Base-by-base conservation (phyloP, 2,888 invertebrate species). In the Hedya salicella region DNA sequence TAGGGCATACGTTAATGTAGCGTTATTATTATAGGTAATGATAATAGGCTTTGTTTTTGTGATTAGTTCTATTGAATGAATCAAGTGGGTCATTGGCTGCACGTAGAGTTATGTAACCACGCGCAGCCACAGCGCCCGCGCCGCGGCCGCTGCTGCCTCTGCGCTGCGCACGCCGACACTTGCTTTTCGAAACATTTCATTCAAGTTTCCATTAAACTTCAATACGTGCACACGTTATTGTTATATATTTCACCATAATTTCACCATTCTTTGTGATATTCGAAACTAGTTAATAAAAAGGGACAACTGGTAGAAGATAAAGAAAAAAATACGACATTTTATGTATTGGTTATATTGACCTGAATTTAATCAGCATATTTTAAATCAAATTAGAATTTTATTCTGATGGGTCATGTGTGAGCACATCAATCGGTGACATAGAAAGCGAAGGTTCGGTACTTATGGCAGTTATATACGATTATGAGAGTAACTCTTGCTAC, bases 41-140 rank as follows among this genome's bases (percentile, higher is more conserved):
- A n/a, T n/a, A n/a, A n/a, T n/a, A 53, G 40, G 54, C 13, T 81
- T 81, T 79, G 76, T 78, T 78, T 75, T 85, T 84, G 81, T 84
- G 77, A 81, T 83, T 81, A 83, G 80, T 72, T 78, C 71, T 75
- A 83, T 82, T 81, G 74, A 78, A 71, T 70, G 80, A 89, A n/a
- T n/a, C n/a, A n/a, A 85, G 86, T 89, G 77, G 88, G 89, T 87
- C 90, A 89, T 88, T 89, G 89, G 85, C 88, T 89, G 86, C 88
- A 89, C 87, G 87, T 88, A 82, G 78, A 53, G 73, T 91, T 88
- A 87, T 86, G 89, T 85, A 89, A 89, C 77, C 73, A 70, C 71
- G 75, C 76, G 76, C 70, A 70, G 70, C 69, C 69, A 67, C 65
- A 59, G 50, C 64, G 67, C 63, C 70, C 71, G 70, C 30, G 59